Conservation (phyloP, 37 sponge, comb jelly and placozoan species). For the Oscarella lobularis region DNA sequence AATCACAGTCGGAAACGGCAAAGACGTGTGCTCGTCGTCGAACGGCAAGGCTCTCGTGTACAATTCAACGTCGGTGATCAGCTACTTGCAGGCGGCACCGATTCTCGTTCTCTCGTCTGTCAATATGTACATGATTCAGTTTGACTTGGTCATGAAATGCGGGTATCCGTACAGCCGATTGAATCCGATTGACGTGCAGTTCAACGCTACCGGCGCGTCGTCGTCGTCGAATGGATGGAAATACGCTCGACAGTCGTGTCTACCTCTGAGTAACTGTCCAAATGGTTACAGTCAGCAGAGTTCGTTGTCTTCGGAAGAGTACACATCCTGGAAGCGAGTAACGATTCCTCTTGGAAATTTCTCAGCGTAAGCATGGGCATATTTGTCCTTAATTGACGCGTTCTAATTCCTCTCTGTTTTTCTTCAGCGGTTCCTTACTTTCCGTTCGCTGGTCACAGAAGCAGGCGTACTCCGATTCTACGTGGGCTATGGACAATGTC, state of each 20-base stretch:
- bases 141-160: neutral
- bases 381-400: too few relatives aligned
- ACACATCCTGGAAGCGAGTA: too few relatives aligned
- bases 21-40: neutral
- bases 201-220: neutral
- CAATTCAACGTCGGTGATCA: neutral
- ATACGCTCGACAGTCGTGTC: too few relatives aligned
- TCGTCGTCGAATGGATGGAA: too few relatives aligned
- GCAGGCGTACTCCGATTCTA: neutral
- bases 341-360: too few relatives aligned
- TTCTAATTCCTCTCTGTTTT: too few relatives aligned
- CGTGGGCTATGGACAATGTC: conserved; percentile 7
- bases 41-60: neutral
- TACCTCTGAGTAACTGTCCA: too few relatives aligned
- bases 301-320: too few relatives aligned
- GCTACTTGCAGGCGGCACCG: neutral
- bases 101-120: neutral
- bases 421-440: neutral
- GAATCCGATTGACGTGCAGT: neutral
- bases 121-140: neutral
- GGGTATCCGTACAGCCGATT: neutral
- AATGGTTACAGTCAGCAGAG: too few relatives aligned
- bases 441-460: neutral
- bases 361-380: too few relatives aligned
- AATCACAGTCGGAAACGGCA: neutral